These are phyloP conservation scores for Sanderia malayensis DNA, from an alignment of 30 jellyfish, hydroid and myxozoan genomes.

Conservation along the genomic window DNA sequence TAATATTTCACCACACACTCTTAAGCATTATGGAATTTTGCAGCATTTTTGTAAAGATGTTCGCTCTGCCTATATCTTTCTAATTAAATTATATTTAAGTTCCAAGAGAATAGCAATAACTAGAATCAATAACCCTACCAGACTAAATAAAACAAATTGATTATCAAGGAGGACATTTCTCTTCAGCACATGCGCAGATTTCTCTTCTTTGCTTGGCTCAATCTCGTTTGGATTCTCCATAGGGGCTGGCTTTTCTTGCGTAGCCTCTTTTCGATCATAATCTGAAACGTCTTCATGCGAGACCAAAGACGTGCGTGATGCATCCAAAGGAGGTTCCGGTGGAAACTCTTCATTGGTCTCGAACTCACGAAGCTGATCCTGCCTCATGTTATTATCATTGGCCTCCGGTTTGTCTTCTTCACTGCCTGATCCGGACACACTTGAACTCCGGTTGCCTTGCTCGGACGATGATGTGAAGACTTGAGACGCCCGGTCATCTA, in stretches of 20 bases:
- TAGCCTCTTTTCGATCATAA: conserved; percentile 30
- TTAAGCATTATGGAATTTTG: neutral
- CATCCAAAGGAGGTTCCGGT: conserved; percentile 70
- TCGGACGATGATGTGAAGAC: conserved; percentile 24
- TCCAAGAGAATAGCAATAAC: conserved; percentile 42
- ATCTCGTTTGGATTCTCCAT: conserved; percentile 27
- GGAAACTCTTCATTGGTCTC: conserved; percentile 87
- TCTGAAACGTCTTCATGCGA: conserved; percentile 58
- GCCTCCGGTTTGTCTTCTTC: conserved; percentile 30
- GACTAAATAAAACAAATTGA: conserved; percentile 1
- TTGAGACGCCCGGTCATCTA: conserved; percentile 69
- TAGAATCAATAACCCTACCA: conserved; percentile 28
- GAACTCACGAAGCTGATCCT: conserved; percentile 55
- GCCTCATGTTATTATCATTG: conserved; percentile 22
- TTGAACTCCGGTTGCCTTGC: conserved; percentile 47
- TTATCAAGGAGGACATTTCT: neutral
- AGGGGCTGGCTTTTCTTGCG: conserved; percentile 27
- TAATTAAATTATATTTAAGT: conserved; percentile 30
- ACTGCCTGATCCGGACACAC: conserved; percentile 20
- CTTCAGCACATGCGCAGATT: conserved; percentile 4
- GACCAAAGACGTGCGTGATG: conserved; percentile 71
- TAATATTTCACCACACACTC: neutral
- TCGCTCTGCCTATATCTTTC: conserved; percentile 3
- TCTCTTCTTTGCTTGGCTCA: conserved; percentile 27
- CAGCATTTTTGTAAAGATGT: too few relatives aligned